Evolutionary conservation across 2,113 vertebrate species (phyloP), one percentile per base, ranked within the genome.

Genomic region (Columba janthina): DNA sequence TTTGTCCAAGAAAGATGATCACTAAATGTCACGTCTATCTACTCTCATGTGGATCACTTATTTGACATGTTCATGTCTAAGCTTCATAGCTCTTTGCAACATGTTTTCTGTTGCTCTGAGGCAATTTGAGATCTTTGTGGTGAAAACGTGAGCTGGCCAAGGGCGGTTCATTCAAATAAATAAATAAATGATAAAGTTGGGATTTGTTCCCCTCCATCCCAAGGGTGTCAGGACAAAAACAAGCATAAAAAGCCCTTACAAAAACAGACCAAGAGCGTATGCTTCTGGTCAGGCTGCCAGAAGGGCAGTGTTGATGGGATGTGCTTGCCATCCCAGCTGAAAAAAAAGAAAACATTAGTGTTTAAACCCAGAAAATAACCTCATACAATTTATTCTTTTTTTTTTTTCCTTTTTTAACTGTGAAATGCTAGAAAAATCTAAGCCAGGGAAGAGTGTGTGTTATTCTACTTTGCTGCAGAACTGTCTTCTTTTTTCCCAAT

Each of bases 21-120:
- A 83, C 85, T 93, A 96, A 96, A 96, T 93, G 92, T 93, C 96
- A 94, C 3, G 6, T 90, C 93, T 26, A 80, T 89, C 96, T 75
- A 4, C 57, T 95, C 91, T 71, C 86, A 58, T 87, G 72, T 44
- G 71, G 90, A 90, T 89, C 89, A 67, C 70, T 86, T 29, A 16
- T 93, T 89, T 97, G 96, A 96, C 87, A 61, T 91, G 89, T 31
- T 93, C 12, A 0, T 85, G 73, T 46, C 94, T 74, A n/a, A 88
- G 93, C 88, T 89, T 20, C 57, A 0, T 0, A 51, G 75, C 32
- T 50, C 40, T 89, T 31, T 51, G 54, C 90, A 94, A 62, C 72
- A 29, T 66, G 70, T 80, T 89, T 96, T 61, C 60, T 57, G 31
- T 12, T 85, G 92, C 96, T 95, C 85, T 38, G 18, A 85, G 94